These are phyloP conservation scores for Carcharodon carcharias DNA, from an alignment of 2,797 vertebrate genomes.

Conservation along the genomic window DNA sequence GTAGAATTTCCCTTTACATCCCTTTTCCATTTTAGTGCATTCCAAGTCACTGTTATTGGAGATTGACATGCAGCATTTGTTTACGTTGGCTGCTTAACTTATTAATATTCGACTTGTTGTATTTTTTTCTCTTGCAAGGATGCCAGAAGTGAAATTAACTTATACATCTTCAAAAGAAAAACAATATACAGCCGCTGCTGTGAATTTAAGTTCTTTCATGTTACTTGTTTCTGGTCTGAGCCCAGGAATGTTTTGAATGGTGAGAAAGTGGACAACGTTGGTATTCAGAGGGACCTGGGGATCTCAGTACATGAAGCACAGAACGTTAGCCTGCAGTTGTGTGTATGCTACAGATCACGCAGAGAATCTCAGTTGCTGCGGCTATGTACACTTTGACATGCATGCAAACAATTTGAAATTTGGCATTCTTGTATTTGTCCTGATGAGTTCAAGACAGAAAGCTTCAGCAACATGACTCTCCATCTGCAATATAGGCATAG, in stretches of 20 bases:
- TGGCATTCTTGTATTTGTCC: too few relatives aligned
- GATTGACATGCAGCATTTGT: neutral
- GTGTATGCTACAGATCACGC: too few relatives aligned
- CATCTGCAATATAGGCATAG: too few relatives aligned
- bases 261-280: neutral
- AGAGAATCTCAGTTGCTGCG: too few relatives aligned
- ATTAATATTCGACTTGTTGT: neutral
- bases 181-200: neutral
- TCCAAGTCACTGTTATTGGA: neutral
- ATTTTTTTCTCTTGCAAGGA: neutral
- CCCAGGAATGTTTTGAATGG: neutral
- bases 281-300: neutral
- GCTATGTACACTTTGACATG: too few relatives aligned
- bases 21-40: slow-evolving; percentile 7
- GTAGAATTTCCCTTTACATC: neutral
- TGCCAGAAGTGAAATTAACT: neutral
- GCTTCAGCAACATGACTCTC: too few relatives aligned
- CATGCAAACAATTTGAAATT: too few relatives aligned
- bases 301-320: too few relatives aligned
- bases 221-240: neutral
- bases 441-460: too few relatives aligned
- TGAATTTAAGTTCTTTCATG: too few relatives aligned
- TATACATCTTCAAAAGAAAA: neutral
- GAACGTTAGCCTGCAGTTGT: too few relatives aligned
- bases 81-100: neutral